phyloP scores from a whole-genome alignment of 1,140 invertebrate species.

The Drosophila parvula region DNA sequence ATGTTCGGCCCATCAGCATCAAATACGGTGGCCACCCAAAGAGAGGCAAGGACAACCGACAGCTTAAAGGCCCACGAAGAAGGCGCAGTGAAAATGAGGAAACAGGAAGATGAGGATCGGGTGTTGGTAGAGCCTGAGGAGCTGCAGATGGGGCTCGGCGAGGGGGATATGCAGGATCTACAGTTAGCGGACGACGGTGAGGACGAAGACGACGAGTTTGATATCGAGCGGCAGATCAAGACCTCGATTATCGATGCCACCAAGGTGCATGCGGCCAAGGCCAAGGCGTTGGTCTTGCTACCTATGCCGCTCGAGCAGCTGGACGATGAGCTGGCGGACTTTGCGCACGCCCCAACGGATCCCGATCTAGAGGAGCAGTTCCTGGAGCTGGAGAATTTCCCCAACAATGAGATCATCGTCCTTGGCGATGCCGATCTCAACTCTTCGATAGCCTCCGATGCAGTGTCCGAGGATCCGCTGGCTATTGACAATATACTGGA shows the following conservation, averaged over 20 bases:
- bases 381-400: constrained; percentile 59
- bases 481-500: constrained; percentile 66
- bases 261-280: constrained; percentile 62
- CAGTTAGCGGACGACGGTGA: background rate
- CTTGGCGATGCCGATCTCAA: constrained; percentile 68
- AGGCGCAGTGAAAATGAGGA: constrained; percentile 1
- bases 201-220: constrained; percentile 53
- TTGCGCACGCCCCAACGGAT: constrained; percentile 39
- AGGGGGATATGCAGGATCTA: background rate
- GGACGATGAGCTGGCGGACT: constrained; percentile 35
- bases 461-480: constrained; percentile 73
- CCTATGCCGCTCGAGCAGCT: constrained; percentile 15
- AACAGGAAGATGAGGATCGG: background rate
- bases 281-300: constrained; percentile 49
- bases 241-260: constrained; percentile 76
- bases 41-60: background rate
- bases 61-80: constrained; percentile 24
- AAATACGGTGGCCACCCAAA: constrained; percentile 7
- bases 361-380: constrained; percentile 62
- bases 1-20: constrained; percentile 67
- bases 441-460: constrained; percentile 68
- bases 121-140: constrained; percentile 6
- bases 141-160: background rate
- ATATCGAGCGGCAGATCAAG: constrained; percentile 77
- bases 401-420: constrained; percentile 76